Percentiles rank a stretch among this genome's conserved stretches.
These are phyloP conservation scores for Drosophila recens DNA, from an alignment of 2,888 invertebrate species.

Conservation along the genomic window DNA sequence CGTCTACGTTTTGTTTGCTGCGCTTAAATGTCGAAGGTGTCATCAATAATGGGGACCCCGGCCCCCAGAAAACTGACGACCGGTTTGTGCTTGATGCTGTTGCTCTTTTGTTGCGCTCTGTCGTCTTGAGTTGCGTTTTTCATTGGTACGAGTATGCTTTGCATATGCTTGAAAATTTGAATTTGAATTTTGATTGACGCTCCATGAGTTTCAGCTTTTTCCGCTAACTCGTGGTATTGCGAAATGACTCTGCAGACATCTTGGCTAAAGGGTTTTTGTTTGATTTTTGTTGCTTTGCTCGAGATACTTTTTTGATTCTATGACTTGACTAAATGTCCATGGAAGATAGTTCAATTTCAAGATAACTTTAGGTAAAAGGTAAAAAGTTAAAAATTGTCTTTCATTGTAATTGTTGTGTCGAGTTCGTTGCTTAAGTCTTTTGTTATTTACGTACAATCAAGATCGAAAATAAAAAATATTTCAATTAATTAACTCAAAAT, in stretches of 20 bases:
- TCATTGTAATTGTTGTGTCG: neutral
- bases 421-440: constrained; percentile 55
- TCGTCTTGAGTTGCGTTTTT: constrained; percentile 52
- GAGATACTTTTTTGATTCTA: constrained; percentile 3
- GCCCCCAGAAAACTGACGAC: constrained; percentile 27
- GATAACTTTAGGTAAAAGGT: neutral
- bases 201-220: constrained; percentile 54
- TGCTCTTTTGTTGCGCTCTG: constrained; percentile 33
- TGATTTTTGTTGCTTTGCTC: constrained; percentile 37
- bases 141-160: constrained; percentile 42
- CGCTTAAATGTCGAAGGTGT: constrained; percentile 79
- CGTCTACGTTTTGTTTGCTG: constrained; percentile 43
- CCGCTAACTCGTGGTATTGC: constrained; percentile 54
- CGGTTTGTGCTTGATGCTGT: constrained; percentile 47
- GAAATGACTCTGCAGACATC: constrained; percentile 47
- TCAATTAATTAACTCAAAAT: neutral
- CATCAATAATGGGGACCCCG: constrained; percentile 66
- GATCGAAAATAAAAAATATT: neutral
- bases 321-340: neutral
- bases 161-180: constrained; percentile 58
- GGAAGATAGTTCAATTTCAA: neutral
- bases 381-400: neutral
- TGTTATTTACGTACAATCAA: neutral
- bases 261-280: constrained; percentile 34
- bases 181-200: constrained; percentile 73